A percentile compares a stretch with the other conserved stretches of the same genome.
Conservation (phyloP, 1,140 invertebrate genomes). For the Apis florea region DNA sequence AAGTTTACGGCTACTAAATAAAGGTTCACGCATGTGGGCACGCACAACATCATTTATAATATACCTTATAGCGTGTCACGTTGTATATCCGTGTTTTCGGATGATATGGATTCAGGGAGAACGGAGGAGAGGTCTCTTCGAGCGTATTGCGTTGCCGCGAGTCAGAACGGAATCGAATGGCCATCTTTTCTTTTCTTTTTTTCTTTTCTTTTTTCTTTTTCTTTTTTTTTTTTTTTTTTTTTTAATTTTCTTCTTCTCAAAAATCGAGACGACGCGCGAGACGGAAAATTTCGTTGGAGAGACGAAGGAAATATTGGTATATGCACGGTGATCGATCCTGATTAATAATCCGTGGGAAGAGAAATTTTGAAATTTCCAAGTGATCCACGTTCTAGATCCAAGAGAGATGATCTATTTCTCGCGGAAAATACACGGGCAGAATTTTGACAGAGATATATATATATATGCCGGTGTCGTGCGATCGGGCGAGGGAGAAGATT, state of each 20-base stretch:
- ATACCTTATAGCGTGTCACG: slow-evolving; percentile 61
- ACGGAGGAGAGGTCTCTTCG: slow-evolving; percentile 30
- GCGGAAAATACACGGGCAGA: neutral
- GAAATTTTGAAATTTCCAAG: neutral
- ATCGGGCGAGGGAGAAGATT: slow-evolving; percentile 51
- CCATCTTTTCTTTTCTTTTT: too few relatives aligned
- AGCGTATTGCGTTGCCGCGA: neutral
- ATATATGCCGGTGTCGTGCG: slow-evolving; percentile 44
- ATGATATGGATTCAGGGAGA: slow-evolving; percentile 43
- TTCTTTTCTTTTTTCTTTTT: too few relatives aligned
- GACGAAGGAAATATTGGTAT: too few relatives aligned
- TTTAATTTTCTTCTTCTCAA: too few relatives aligned
- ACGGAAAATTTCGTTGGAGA: too few relatives aligned
- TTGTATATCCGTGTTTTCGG: slow-evolving; percentile 57
- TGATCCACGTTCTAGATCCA: too few relatives aligned
- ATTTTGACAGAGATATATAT: slow-evolving; percentile 40
- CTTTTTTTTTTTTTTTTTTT: too few relatives aligned
- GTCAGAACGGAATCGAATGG: neutral
- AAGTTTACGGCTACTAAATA: slow-evolving; percentile 69
- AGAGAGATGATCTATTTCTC: neutral
- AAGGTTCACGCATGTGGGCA: slow-evolving; percentile 66
- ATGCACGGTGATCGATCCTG: too few relatives aligned
- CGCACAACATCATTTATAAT: slow-evolving; percentile 68
- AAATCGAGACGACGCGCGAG: too few relatives aligned
- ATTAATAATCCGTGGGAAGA: too few relatives aligned